These are phyloP conservation scores for Xyrauchen texanus DNA, from an alignment of 2,113 vertebrate genomes.

Conservation along the genomic window DNA sequence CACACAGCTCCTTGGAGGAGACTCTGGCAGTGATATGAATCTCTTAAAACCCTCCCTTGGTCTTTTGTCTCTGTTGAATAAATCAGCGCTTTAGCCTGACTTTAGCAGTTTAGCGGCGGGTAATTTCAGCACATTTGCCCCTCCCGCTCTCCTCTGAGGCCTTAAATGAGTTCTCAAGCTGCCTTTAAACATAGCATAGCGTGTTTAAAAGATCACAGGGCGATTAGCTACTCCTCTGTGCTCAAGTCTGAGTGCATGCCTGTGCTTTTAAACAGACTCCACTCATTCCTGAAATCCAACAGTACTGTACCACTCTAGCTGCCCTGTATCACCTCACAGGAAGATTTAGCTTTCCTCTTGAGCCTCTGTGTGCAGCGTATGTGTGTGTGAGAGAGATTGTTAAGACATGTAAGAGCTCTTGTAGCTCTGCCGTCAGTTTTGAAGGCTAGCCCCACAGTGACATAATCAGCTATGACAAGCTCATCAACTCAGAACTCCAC, in stretches of 20 bases:
- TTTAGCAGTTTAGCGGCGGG: conserved; percentile 75
- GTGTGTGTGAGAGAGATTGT: neutral
- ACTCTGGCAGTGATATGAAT: conserved; percentile 71
- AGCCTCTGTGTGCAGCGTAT: conserved; percentile 6
- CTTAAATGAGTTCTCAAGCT: conserved; percentile 70
- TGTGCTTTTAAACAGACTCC: conserved; percentile 44
- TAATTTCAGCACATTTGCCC: conserved; percentile 73
- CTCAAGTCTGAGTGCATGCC: conserved; percentile 44
- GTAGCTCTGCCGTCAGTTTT: conserved; percentile 43
- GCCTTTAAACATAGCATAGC: conserved; percentile 66
- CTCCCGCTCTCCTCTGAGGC: conserved; percentile 64
- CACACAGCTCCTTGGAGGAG: conserved; percentile 71
- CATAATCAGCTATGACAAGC: conserved; percentile 62
- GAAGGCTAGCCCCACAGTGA: conserved; percentile 52
- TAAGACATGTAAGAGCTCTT: conserved; percentile 34
- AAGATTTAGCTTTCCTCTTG: conserved; percentile 26
- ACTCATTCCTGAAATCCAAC: conserved; percentile 44
- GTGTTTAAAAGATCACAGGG: conserved; percentile 59
- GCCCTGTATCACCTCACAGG: conserved; percentile 5
- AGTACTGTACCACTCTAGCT: neutral
- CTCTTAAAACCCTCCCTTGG: conserved; percentile 78
- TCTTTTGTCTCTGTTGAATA: conserved; percentile 80
- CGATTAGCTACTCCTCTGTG: conserved; percentile 50
- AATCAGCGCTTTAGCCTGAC: conserved; percentile 78
- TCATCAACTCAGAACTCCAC: conserved; percentile 53